A percentile compares a stretch with the other conserved stretches of the same genome.
phyloP scores from a whole-genome alignment of 2,113 vertebrate genomes.

The Misgurnus mizolepis region DNA sequence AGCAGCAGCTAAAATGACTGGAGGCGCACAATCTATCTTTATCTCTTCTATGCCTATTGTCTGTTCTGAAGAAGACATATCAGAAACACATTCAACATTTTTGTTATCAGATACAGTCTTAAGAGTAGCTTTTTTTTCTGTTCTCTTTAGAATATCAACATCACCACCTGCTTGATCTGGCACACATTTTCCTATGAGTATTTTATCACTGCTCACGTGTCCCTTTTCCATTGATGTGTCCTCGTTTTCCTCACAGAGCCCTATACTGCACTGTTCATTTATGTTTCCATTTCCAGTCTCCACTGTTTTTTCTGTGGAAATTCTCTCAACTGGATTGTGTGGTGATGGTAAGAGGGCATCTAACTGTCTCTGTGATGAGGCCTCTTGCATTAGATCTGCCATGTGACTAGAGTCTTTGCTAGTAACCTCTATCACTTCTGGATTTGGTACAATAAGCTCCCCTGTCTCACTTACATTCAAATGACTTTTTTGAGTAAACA shows the following conservation, averaged over 20 bases:
- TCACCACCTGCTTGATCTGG: constrained; percentile 23
- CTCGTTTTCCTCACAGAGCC: neutral
- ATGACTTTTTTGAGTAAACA: neutral
- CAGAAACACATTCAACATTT: constrained; percentile 18
- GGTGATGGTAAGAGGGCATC: neutral
- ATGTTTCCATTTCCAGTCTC: neutral
- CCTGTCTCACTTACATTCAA: neutral
- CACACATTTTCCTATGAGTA: neutral
- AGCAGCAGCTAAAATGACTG: constrained; percentile 32
- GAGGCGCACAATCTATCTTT: neutral
- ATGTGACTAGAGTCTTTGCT: neutral
- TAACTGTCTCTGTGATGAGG: constrained; percentile 15
- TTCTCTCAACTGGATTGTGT: neutral
- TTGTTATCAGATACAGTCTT: neutral
- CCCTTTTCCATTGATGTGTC: neutral
- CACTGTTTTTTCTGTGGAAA: neutral
- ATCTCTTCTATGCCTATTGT: constrained; percentile 35
- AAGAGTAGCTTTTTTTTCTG: constrained; percentile 4
- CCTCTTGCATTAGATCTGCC: neutral
- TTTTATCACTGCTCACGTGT: constrained; percentile 2
- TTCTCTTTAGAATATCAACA: neutral
- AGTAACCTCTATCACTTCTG: constrained; percentile 2
- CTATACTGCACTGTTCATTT: neutral
- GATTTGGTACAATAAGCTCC: neutral
- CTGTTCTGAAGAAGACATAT: constrained; percentile 32